These are phyloP conservation scores for Chrysomallon squamiferum DNA, from an alignment of 1,140 invertebrate species.

Conservation along the genomic window DNA sequence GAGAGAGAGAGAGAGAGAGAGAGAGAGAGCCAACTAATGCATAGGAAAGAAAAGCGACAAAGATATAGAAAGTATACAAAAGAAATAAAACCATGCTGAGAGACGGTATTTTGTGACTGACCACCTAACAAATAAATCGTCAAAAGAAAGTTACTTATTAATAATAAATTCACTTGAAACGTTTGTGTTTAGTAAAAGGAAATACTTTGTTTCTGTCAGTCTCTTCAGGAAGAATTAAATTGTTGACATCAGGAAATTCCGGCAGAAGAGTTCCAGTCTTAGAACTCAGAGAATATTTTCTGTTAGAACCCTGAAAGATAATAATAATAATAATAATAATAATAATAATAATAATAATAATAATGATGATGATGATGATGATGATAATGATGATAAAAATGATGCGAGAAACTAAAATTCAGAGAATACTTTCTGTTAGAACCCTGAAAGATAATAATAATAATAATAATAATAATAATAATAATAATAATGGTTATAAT, in stretches of 20 bases:
- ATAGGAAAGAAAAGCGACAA: too few species aligned
- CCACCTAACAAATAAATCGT: too few species aligned
- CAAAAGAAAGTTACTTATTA: too few species aligned
- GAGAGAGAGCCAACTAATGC: too few species aligned
- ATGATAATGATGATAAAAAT: background rate
- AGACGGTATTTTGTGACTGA: too few species aligned
- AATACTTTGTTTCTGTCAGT: slow-evolving; percentile 63
- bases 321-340: too few species aligned
- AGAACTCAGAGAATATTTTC: slow-evolving; percentile 61
- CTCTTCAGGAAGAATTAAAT: slow-evolving; percentile 62
- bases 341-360: background rate
- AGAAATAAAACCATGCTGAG: too few species aligned
- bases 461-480: too few species aligned
- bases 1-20: too few species aligned
- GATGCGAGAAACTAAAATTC: slow-evolving; percentile 38
- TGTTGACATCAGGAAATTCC: slow-evolving; percentile 66
- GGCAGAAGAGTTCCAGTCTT: slow-evolving; percentile 66
- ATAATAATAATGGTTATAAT: background rate
- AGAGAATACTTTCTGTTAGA: slow-evolving; percentile 58
- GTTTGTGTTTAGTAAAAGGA: too few species aligned
- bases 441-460: slow-evolving; percentile 33
- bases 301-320: slow-evolving; percentile 40
- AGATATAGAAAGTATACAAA: too few species aligned
- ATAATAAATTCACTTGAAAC: too few species aligned
- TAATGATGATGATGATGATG: background rate